phyloP scores from a whole-genome alignment of 2,888 invertebrate genomes.

The Lucinisca nassula region DNA sequence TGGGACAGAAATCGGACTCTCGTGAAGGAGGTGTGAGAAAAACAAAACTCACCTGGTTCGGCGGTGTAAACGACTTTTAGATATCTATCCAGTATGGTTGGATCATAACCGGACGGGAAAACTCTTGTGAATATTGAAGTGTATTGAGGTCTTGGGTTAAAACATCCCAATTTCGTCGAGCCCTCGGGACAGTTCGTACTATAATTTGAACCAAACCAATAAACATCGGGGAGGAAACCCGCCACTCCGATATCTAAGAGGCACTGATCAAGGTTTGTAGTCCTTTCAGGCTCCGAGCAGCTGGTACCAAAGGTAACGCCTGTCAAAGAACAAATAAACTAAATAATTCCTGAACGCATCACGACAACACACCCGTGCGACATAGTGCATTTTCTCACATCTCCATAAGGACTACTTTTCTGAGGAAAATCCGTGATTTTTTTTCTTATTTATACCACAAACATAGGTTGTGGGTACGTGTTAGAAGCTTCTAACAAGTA shows the following conservation, averaged over 20 bases:
- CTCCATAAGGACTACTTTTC: too few species aligned
- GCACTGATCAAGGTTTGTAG: constrained; percentile 32
- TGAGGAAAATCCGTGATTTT: too few species aligned
- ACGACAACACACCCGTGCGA: too few species aligned
- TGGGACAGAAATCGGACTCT: too few species aligned
- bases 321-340: too few species aligned
- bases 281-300: constrained; percentile 31
- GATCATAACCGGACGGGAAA: neutral
- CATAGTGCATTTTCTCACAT: too few species aligned
- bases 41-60: constrained; percentile 19
- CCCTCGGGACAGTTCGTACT: constrained; percentile 30
- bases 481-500: too few species aligned
- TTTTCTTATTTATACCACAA: too few species aligned
- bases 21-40: too few species aligned
- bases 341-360: too few species aligned
- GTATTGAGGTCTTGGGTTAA: too few species aligned
- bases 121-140: constrained; percentile 40
- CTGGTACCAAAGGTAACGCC: constrained; percentile 1
- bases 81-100: neutral
- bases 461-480: too few species aligned
- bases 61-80: constrained; percentile 9
- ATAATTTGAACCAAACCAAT: constrained; percentile 57
- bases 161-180: neutral
- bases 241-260: constrained; percentile 11
- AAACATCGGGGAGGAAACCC: neutral